A percentile compares a stretch with the other conserved stretches of the same genome.
Conservation (phyloP, 2,888 invertebrate species). For the Cepaea hortensis region DNA sequence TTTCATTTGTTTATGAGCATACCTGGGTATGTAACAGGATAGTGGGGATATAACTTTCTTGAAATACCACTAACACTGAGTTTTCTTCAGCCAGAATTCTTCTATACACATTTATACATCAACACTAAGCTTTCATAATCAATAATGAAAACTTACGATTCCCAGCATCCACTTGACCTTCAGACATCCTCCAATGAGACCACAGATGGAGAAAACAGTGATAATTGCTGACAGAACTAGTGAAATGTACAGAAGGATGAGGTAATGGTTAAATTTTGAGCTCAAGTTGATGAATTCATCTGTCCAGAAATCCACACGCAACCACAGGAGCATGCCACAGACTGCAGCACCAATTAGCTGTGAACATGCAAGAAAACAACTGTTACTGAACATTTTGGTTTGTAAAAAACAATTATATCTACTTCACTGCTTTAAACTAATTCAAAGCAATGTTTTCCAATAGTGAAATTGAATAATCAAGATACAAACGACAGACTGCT, state of each 20-base stretch:
- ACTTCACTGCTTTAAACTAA: not conserved
- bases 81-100: no score
- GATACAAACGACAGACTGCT: no score
- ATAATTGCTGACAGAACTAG: slow-evolving; percentile 62
- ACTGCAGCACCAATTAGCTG: slow-evolving; percentile 67
- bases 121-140: no score
- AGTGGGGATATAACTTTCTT: no score
- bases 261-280: slow-evolving; percentile 59
- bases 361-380: not conserved
- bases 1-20: no score
- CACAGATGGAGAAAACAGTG: slow-evolving; percentile 63
- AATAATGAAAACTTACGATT: slow-evolving; percentile 57
- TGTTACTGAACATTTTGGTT: not conserved
- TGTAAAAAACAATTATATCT: not conserved
- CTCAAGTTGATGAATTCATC: slow-evolving; percentile 64
- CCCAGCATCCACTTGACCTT: slow-evolving; percentile 61
- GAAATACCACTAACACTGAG: no score
- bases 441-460: no score
- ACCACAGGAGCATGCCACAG: slow-evolving; percentile 66
- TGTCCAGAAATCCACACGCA: slow-evolving; percentile 67
- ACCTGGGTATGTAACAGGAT: no score
- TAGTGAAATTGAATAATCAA: no score
- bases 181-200: slow-evolving; percentile 63
- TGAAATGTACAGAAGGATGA: slow-evolving; percentile 63
- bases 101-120: no score